A percentile compares a stretch with the other conserved stretches of the same genome.
These are phyloP conservation scores for Popillia japonica DNA, from an alignment of 1,140 invertebrate genomes.

Conservation along the genomic window DNA sequence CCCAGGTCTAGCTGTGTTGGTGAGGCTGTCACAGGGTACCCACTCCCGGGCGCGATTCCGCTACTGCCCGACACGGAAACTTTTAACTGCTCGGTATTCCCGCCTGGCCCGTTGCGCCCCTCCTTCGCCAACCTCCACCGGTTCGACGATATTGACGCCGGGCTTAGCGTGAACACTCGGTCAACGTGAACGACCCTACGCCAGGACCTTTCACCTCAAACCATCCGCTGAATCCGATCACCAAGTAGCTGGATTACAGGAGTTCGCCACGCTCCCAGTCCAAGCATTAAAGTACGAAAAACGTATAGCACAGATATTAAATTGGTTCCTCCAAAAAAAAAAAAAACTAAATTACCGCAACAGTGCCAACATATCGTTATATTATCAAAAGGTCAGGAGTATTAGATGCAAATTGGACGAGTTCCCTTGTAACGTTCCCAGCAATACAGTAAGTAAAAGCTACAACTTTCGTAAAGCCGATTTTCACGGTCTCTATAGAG, in stretches of 20 bases:
- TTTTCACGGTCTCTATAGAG: no score
- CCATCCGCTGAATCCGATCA: slow-evolving; percentile 85
- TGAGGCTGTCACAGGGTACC: slow-evolving; percentile 80
- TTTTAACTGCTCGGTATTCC: slow-evolving; percentile 94
- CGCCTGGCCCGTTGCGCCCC: slow-evolving; percentile 95
- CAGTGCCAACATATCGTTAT: no score
- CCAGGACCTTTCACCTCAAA: slow-evolving; percentile 84
- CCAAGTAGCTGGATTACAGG: slow-evolving; percentile 94
- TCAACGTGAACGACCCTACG: slow-evolving; percentile 75
- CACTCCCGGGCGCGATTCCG: slow-evolving; percentile 97
- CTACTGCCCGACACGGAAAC: slow-evolving; percentile 95
- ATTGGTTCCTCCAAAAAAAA: no score
- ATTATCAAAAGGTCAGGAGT: no score
- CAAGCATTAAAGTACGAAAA: no score
- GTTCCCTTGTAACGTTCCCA: no score
- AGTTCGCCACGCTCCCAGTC: slow-evolving; percentile 87
- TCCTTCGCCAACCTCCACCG: slow-evolving; percentile 93
- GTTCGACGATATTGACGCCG: slow-evolving; percentile 90
- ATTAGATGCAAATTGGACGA: no score
- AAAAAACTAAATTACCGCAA: no score
- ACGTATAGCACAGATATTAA: no score
- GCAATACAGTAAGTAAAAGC: no score
- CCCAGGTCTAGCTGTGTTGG: slow-evolving; percentile 85
- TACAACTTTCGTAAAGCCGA: no score
- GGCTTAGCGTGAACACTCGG: slow-evolving; percentile 87